These are phyloP conservation scores for Mycteria americana DNA, from an alignment of 2,797 vertebrate species.

Conservation along the genomic window DNA sequence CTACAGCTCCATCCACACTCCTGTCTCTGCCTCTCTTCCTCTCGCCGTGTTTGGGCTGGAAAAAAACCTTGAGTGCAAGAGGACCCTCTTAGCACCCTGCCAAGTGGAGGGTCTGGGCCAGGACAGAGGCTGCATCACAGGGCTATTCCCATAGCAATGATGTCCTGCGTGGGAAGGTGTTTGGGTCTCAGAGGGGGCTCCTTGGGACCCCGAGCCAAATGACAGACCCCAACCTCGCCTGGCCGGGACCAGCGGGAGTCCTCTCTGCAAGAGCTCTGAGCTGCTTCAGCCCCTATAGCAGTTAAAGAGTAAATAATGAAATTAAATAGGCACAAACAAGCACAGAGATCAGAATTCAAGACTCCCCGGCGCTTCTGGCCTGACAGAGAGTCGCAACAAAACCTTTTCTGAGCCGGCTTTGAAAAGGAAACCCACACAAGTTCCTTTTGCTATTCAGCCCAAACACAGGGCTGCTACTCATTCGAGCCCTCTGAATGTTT, in stretches of 20 bases:
- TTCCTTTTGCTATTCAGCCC: constrained; percentile 51
- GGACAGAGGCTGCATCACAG: neutral
- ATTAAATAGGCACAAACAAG: neutral
- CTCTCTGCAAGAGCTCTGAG: neutral
- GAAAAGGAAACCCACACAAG: constrained; percentile 61
- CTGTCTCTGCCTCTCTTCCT: neutral
- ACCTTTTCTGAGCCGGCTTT: constrained; percentile 5
- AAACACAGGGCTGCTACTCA: constrained; percentile 57
- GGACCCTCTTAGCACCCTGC: neutral
- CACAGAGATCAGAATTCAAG: constrained; percentile 8
- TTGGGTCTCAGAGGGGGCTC: neutral
- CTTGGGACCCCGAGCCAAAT: neutral
- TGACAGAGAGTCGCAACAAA: constrained; percentile 20
- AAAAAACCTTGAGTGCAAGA: neutral
- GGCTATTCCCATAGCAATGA: neutral
- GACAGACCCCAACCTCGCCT: neutral
- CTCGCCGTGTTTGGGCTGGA: neutral
- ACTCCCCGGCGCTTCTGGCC: neutral
- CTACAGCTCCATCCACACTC: neutral
- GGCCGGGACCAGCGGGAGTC: neutral
- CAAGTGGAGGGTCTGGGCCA: neutral
- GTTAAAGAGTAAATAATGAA: neutral
- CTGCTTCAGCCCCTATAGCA: neutral
- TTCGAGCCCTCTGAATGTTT: neutral
- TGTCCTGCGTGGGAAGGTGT: neutral